Base-by-base conservation (phyloP, 2,113 vertebrate genomes). In the Bufo gargarizans region DNA sequence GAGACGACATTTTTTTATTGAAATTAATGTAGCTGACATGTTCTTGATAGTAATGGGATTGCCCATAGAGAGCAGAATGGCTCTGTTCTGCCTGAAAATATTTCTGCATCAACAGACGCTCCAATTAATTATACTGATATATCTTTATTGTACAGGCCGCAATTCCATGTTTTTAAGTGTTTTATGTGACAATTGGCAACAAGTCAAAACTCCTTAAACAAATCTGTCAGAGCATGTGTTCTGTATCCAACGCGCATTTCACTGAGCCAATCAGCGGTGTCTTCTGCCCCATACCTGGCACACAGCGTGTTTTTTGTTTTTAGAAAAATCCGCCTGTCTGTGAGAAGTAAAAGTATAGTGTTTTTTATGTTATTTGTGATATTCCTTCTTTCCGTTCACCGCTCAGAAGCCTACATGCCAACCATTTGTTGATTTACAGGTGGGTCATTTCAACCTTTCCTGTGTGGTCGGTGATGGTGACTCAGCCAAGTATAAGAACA, bases 161-260 rank as follows among this genome's bases (percentile, higher is more conserved):
- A 20, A 20, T 13, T 47, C 47, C 47, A 50, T 9, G 12, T 76
- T 71, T 71, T 76, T 76, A 17, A 7, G 16, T 76, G 17, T 81
- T 45, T 81, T 61, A 59, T 58, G 56, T 81, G 56, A 61, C 20
- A 61, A 47, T 81, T 81, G 17, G 56, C 56, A 61, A 81, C 45
- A 19, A 19, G 72, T 76, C 14, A 47, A 43, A 59, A 81, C 33
- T 58, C n/a, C 33, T 58, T 80, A 80, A 80, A 80, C 77, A 80
- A 80, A 80, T 80, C 77, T 80, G 77, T 58, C 77, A 80, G 56
- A 80, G 20, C 77, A 80, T 58, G 77, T 79, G 77, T 58, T 80
- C 16, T n/a, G 0, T 53, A 58, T 80, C 22, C 77, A 33, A 3
- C 33, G 9, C 22, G 55, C 22, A 58, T 6, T 20, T 53, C 16